Base-by-base conservation (phyloP, 2,888 invertebrate genomes). In the Spodoptera picta region DNA sequence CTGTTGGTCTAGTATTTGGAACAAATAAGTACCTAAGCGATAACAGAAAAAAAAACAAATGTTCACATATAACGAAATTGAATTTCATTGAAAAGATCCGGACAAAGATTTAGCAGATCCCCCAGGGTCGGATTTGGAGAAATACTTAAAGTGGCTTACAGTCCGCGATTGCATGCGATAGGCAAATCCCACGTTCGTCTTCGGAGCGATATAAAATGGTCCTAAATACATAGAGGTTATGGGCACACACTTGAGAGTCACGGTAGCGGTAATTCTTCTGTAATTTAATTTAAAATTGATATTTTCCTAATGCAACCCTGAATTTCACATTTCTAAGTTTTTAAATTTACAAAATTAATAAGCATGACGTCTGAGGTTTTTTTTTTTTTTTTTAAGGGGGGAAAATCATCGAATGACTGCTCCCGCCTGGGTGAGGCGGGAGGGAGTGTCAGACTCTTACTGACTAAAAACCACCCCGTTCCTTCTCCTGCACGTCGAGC, bases 21-120 rank as follows among this genome's bases (percentile, higher is more conserved):
- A 81, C 73, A 80, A 81, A 83, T 80, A 36, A 36, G 7, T 36
- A 9, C 36, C 36, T 36, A 80, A 74, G 73, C 74, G 75, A 77
- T 72, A 70, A 72, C 61, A 69, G 52, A 77, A 68, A 76, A 83
- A 83, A 84, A 84, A 86, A 84, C 80, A 85, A 88, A 87, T 85
- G 86, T 81, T 82, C 84, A 80, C 83, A 86, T 87, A 85, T 75
- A 83, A 84, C 82, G 83, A 90, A 91, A 92, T 92, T 90, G 91
- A 91, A 91, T 90, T 91, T 88, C 88, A 90, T 88, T 90, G 90
- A 88, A 91, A 86, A 90, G 87, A 91, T 90, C 83, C 88, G 81
- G 85, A 86, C 86, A 86, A 83, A 87, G 91, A 92, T 90, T 87
- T 82, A 82, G 78, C 82, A 83, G 82, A 87, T 86, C 83, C 87